Conservation (phyloP, 2,113 vertebrate genomes). For the Elephas maximus region DNA sequence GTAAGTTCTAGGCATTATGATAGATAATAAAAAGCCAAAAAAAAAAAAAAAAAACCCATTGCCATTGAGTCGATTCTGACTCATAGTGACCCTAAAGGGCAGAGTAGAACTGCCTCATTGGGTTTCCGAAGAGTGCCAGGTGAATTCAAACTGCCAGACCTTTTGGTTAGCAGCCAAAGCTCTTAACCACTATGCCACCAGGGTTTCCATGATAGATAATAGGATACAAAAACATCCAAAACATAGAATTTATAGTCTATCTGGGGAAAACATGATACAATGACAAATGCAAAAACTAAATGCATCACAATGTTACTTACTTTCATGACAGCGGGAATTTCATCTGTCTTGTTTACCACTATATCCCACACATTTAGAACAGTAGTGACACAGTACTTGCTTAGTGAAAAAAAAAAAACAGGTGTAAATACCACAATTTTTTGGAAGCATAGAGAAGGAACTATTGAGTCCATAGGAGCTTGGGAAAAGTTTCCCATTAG, state of each 20-base stretch:
- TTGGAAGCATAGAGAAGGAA: neutral
- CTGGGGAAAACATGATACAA: neutral
- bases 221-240: neutral
- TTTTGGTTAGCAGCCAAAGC: too few species aligned
- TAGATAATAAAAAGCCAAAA: neutral
- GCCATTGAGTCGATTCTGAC: too few species aligned
- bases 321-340: neutral
- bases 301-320: neutral
- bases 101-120: too few species aligned
- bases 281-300: neutral
- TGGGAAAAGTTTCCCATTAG: constrained; percentile 3
- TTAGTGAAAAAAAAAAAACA: neutral
- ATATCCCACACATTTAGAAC: neutral
- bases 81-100: too few species aligned
- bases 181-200: too few species aligned
- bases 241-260: neutral
- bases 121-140: too few species aligned
- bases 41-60: too few species aligned
- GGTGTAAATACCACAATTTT: neutral
- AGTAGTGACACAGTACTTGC: neutral
- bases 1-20: neutral
- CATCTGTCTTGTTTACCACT: neutral
- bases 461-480: neutral
- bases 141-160: too few species aligned
- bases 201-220: neutral